These are phyloP conservation scores for Grus americana DNA, from an alignment of 2,113 vertebrate species.

Conservation along the genomic window DNA sequence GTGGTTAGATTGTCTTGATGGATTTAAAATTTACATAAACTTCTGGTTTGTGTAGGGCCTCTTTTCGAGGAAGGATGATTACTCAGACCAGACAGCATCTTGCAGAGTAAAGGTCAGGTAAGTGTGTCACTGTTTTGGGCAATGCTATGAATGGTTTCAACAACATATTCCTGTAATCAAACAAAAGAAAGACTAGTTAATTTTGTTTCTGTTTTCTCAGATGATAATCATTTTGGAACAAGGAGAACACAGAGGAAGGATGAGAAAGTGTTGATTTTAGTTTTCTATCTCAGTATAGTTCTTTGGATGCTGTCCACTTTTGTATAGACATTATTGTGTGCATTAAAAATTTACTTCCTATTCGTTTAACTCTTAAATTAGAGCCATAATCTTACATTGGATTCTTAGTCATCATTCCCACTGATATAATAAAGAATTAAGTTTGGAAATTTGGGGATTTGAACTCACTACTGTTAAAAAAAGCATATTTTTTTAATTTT, in stretches of 20 bases:
- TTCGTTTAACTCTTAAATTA: neutral
- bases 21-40: neutral
- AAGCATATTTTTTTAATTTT: neutral
- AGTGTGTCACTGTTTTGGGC: neutral
- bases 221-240: neutral
- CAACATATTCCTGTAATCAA: neutral
- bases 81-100: conserved; percentile 79
- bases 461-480: neutral
- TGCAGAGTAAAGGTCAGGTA: conserved; percentile 95
- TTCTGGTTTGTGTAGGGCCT: conserved; percentile 81
- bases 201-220: neutral
- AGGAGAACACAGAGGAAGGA: neutral
- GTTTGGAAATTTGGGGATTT: neutral
- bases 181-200: neutral
- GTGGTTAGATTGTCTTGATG: neutral
- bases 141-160: neutral
- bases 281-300: neutral
- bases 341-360: neutral
- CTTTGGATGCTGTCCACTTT: neutral
- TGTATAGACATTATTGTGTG: neutral
- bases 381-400: neutral
- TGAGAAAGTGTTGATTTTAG: neutral
- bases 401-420: neutral
- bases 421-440: neutral
- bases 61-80: conserved; percentile 82